Percentiles rank a stretch among this genome's conserved stretches.
Conservation (phyloP, 2,797 vertebrate genomes). For the Megalops cyprinoides region DNA sequence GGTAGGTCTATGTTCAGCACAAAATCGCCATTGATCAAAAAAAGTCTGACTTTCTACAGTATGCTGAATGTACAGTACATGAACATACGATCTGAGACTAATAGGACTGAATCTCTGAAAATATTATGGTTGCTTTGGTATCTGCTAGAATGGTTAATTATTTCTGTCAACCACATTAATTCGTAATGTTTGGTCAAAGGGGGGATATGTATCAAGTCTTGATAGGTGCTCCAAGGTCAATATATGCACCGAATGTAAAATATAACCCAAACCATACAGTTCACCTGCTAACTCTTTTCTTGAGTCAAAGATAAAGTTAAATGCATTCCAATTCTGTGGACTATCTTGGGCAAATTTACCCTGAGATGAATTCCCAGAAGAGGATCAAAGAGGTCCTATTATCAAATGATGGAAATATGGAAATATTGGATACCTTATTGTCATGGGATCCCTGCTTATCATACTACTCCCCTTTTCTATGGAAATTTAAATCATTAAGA, state of each 20-base stretch:
- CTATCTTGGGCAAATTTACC: constrained; percentile 6
- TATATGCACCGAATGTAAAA: background rate
- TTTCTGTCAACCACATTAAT: background rate
- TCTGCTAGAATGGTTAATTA: background rate
- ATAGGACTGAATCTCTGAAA: background rate
- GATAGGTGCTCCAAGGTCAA: background rate
- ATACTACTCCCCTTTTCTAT: background rate
- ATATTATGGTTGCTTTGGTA: background rate
- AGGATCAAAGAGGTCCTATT: background rate
- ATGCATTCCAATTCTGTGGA: background rate
- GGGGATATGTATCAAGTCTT: background rate
- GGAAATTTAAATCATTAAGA: background rate
- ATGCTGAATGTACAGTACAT: background rate
- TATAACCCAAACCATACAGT: background rate
- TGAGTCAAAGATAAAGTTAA: background rate
- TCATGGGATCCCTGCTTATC: background rate
- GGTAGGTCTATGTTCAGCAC: constrained; percentile 25
- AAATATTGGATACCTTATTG: background rate
- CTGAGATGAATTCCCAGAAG: background rate
- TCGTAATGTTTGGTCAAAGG: background rate
- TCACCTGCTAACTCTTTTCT: background rate
- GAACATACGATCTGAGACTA: background rate
- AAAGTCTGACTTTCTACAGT: background rate
- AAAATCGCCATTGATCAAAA: background rate
- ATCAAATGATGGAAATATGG: background rate